Percentiles rank a stretch among this genome's conserved stretches.
Evolutionary conservation across 2,797 vertebrate genomes (phyloP).

Genomic region (Cyprinodon diabolis): DNA sequence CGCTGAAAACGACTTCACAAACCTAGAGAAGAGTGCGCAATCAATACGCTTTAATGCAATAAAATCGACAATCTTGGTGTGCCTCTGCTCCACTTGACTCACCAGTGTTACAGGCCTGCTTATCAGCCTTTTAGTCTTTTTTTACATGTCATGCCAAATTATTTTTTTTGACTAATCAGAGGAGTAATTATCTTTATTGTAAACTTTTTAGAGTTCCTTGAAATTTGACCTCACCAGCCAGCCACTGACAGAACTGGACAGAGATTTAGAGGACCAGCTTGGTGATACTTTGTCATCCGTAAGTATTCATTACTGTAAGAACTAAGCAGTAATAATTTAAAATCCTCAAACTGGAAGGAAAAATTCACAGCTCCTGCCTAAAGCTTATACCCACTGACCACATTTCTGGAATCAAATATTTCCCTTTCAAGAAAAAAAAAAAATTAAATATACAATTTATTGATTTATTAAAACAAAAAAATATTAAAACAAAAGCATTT

Average conservation of each 20-base stretch:
- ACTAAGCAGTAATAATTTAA: background rate
- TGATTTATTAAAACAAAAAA: background rate
- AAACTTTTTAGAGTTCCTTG: constrained; percentile 61
- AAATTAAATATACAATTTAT: background rate
- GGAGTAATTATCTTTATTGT: background rate
- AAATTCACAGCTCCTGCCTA: background rate
- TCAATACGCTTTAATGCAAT: too few relatives aligned
- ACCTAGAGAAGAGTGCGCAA: too few relatives aligned
- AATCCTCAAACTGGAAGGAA: background rate
- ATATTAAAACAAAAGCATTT: background rate
- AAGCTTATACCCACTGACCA: too few relatives aligned
- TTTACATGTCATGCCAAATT: background rate
- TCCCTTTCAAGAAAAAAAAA: background rate
- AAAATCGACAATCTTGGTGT: too few relatives aligned
- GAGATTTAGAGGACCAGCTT: constrained; percentile 40
- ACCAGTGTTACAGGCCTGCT: too few relatives aligned
- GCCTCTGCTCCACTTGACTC: too few relatives aligned
- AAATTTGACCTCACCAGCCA: constrained; percentile 59
- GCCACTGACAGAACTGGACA: constrained; percentile 33
- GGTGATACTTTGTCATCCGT: constrained; percentile 48
- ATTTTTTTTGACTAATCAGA: background rate
- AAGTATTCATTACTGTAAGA: constrained; percentile 18
- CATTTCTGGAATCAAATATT: background rate
- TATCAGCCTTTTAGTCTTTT: background rate
- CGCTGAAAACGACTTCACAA: too few relatives aligned